Evolutionary conservation across 2,113 vertebrate genomes (phyloP).

Genomic region (Myrmecophaga tridactyla): DNA sequence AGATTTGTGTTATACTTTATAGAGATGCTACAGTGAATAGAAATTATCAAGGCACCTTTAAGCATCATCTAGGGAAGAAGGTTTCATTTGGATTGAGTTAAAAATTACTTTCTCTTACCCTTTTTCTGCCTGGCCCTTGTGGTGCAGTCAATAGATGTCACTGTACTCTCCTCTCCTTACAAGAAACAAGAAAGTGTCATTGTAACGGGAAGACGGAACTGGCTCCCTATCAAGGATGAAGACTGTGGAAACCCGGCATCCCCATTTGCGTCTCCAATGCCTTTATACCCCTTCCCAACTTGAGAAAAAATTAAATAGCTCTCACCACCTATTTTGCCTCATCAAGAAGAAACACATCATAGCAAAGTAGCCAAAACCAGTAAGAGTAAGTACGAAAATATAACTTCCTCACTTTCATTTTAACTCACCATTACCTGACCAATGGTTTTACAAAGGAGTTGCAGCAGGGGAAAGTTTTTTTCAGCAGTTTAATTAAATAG

Average conservation of each 20-base stretch:
- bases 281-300: neutral
- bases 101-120: neutral
- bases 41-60: neutral
- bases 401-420: neutral
- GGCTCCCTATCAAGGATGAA: neutral
- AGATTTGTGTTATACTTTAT: neutral
- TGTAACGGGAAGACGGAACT: neutral
- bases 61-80: neutral
- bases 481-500: neutral
- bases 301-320: neutral
- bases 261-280: neutral
- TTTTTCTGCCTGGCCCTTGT: neutral
- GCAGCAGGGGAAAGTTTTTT: neutral
- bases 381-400: neutral
- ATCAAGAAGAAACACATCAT: neutral
- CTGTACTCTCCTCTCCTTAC: neutral
- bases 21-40: neutral
- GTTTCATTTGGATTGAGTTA: neutral
- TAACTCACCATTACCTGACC: neutral
- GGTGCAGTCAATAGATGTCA: neutral
- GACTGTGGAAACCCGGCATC: neutral
- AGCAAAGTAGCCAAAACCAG: neutral
- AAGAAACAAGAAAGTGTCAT: neutral
- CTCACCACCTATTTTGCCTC: neutral
- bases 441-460: rapidly evolving